Evolutionary conservation across 2,797 vertebrate species (phyloP), one percentile per base, ranked within the genome.

Genomic region (Delichon dasypus): DNA sequence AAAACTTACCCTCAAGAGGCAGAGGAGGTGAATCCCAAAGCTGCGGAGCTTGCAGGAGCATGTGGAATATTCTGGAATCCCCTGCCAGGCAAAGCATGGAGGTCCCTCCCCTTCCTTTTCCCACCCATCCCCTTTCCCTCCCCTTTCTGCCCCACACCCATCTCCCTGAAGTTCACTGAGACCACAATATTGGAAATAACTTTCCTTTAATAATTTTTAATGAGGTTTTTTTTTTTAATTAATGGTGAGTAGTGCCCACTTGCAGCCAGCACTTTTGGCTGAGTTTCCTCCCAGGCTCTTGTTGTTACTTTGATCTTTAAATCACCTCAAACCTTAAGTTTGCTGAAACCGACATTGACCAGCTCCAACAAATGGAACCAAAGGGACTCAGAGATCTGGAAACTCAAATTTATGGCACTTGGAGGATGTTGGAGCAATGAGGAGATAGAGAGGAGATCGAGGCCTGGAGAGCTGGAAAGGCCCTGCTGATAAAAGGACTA

Each of bases 1-100:
- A 6, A 40, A 22, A 11, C 8, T 22, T 1, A 74, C 54, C 29
- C 16, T 23, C 1, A 1, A 0, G 7, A 4, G 20, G 1, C 8
- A 11, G 10, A 48, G 8, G 2, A 13, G 12, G 10, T 0, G 5
- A 22, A n/a, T 9, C 38, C 38, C 23, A 30, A 5, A 36, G 22
- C 29, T 40, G 7, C 25, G 9, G n/a, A 38, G n/a, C 25, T 26
- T 1, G 40, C 68, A 66, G 17, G 9, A 45, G 9, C 0, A 1
- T 7, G 4, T 4, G 20, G 53, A 74, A 47, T 1, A 0, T 74
- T 60, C 61, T 26, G 25, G 68, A 73, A 60, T 1, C 5, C 4
- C 9, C n/a, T 9, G 2, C 12, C 44, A 11, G 5, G 8, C 34
- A 14, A 10, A 4, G 5, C 10, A 42, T 5, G 16, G 9, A 13